Evolutionary conservation across 2,797 vertebrate species (phyloP), one percentile per base, ranked within the genome.

Genomic region (Aphelocoma californica): DNA sequence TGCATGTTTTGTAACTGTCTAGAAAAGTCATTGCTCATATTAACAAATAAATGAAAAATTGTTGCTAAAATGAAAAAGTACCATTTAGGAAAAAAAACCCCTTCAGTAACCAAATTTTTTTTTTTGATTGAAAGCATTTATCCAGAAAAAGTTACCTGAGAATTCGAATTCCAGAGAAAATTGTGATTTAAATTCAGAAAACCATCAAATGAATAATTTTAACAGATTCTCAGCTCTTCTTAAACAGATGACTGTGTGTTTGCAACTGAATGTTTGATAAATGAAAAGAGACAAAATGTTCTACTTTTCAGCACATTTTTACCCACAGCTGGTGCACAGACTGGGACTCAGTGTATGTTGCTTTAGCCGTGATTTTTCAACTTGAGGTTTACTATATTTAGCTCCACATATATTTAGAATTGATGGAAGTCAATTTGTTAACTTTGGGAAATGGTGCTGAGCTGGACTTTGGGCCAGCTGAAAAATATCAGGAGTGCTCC

Each of bases 251-350:
- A 95, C 92, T 96, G 72, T 98, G 92, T 97, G 95, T 97, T 97
- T 97, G 92, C 93, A 98, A 97, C 96, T 95, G 94, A 97, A 96
- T 97, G 97, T 97, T 97, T 97, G 97, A 98, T 97, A 97, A 96
- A 96, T 97, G 97, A 97, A 97, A 96, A 97, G 96, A 98, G 97
- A 98, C 98, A 97, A 98, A 98, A 98, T 98, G 98, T 98, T 98
- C 98, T 97, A 97, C 98, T 98, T 98, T 97, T 98, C 98, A 98
- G 98, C 98, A 98, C 97, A 98, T 98, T 98, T 98, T 97, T 97
- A 95, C 94, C 97, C 97, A 98, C 98, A 98, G 98, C 98, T 98
- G 98, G 97, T 98, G 97, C 96, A 92, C 98, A 98, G 98, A 97
- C 97, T 98, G 97, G 96, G 97, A 70, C 96, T 81, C 92, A 98